Base-by-base conservation (phyloP, 2,113 vertebrate species). In the Corydoras sp. region DNA sequence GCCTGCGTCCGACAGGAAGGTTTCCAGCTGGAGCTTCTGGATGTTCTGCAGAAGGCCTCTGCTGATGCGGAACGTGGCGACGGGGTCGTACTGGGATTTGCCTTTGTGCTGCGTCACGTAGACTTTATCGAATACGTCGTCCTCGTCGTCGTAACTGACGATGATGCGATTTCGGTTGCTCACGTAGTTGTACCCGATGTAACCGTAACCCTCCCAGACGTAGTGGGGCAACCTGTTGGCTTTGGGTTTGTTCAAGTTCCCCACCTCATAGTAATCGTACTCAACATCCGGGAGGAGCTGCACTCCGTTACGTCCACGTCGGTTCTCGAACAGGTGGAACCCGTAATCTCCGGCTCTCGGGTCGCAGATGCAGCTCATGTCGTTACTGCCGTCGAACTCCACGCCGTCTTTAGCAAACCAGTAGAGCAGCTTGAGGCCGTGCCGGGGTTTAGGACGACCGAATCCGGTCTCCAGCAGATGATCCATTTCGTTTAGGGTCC, bases 331-430 rank as follows among this genome's bases (percentile, higher is more conserved):
- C 0, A 1, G 3, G 58, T 79, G 76, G 51, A 80, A 77, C 14
- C 81, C 81, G 15, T 55, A 80, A 0, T 31, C 2, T 53, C 14
- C 43, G 0, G 50, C 0, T 4, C 67, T 1, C 4, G 65, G 74
- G 11, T 75, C 3, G 2, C 0, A 54, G 3, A 0, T 0, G 7
- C 35, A 43, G 35, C 35, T 43, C 35, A 43, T 43, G 35, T 5
- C 2, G 35, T 43, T 43, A 24, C 18, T 24, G 35, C 15, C 32
- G 14, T 69, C 12, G 32, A 81, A 62, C 0, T 12, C n/a, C 2
- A 83, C 10, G 9, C 68, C 78, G 0, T 77, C 15, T 2, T 68
- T 10, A 43, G 73, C 68, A 59, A 83, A 83, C 81, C 81, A 83
- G 56, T 58, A 69, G 4, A 83, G 74, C 54, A 83, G 69, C 12